These are phyloP conservation scores for Drosophila mimica DNA, from an alignment of 2,888 invertebrate genomes.

Conservation along the genomic window DNA sequence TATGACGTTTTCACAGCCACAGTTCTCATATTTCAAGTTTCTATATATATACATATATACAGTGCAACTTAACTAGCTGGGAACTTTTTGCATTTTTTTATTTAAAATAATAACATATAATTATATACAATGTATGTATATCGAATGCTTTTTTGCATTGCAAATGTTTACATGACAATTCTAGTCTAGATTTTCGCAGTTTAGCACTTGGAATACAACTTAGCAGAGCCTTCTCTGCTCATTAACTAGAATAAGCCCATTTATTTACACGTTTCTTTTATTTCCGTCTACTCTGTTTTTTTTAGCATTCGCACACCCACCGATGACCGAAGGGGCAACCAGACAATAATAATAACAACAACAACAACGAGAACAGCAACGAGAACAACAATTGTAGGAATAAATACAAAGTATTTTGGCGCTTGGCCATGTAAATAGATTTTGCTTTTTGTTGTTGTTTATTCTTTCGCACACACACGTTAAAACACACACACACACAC, in stretches of 20 bases:
- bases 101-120: neutral
- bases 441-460: conserved; percentile 10
- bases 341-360: conserved; percentile 25
- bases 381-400: conserved; percentile 31
- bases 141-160: too few species aligned
- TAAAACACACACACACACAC: neutral
- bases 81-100: neutral
- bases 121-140: too few species aligned
- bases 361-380: conserved; percentile 5
- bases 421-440: conserved; percentile 71
- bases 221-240: conserved; percentile 10
- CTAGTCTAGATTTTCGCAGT: conserved; percentile 1
- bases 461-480: conserved; percentile 20
- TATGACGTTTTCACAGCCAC: too few species aligned
- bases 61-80: too few species aligned
- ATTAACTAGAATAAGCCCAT: conserved; percentile 46
- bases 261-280: conserved; percentile 32
- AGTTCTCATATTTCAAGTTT: neutral
- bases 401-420: conserved; percentile 55
- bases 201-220: neutral
- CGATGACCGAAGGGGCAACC: conserved; percentile 38
- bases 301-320: conserved; percentile 42
- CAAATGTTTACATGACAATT: neutral
- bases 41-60: neutral
- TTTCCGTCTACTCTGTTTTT: conserved; percentile 2